Evolutionary conservation across 2,797 vertebrate genomes (phyloP).

Genomic region (Orientallactaga sibirica): DNA sequence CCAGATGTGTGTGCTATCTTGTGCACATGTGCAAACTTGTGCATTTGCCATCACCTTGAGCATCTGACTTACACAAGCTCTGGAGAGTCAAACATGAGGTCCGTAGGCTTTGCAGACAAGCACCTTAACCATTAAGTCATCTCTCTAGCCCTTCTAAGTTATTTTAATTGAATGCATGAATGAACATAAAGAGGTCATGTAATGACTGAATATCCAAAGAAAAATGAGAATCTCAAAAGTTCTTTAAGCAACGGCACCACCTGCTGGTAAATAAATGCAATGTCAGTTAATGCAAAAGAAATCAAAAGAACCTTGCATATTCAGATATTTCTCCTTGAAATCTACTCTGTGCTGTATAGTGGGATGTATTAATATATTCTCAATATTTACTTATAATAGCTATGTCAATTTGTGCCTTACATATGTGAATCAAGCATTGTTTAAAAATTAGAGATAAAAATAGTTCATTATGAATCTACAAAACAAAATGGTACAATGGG

Average conservation of each 20-base stretch:
- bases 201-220: conserved; percentile 21
- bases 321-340: conserved; percentile 28
- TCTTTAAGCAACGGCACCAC: conserved; percentile 75
- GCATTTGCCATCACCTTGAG: too few species aligned
- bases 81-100: too few species aligned
- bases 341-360: conserved; percentile 21
- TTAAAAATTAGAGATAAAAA: conserved; percentile 60
- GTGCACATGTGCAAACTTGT: too few species aligned
- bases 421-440: conserved; percentile 51
- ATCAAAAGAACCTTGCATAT: neutral
- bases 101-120: too few species aligned
- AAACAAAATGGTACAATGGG: neutral
- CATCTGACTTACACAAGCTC: too few species aligned
- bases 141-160: neutral
- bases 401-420: neutral
- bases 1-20: too few species aligned
- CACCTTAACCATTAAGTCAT: too few species aligned
- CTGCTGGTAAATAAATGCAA: conserved; percentile 75
- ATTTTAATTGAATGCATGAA: conserved; percentile 31
- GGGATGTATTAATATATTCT: conserved; percentile 43
- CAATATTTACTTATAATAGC: conserved; percentile 3
- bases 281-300: conserved; percentile 29
- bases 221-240: conserved; percentile 38
- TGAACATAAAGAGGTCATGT: neutral
- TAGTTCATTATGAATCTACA: conserved; percentile 46